Evolutionary conservation across 2,888 invertebrate genomes (phyloP), one percentile per base, ranked within the genome.

Genomic region (Synergus umbraculus): DNA sequence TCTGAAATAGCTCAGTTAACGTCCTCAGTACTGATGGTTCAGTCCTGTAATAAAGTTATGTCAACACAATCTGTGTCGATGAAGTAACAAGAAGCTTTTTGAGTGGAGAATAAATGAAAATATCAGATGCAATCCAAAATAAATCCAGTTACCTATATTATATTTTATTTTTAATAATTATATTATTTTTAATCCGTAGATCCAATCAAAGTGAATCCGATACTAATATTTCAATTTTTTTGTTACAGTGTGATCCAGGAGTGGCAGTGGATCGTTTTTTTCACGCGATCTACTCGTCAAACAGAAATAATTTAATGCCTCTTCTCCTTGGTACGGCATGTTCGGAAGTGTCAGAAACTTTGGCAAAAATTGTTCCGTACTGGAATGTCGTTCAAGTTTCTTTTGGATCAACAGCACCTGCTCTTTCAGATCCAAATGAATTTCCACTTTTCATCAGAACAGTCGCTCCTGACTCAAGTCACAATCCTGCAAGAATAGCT

Each of bases 321-420:
- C 95, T 96, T 93, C 93, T 98, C 77, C 93, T 98, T 78, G 98
- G 98, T n/a, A 96, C 97, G 1, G 96, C 97, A 4, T 97, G 97
- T 91, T 97, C 97, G 0, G 97, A 97, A 89, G 98, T 98, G 78
- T 97, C 97, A 0, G 97, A 98, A 93, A 96, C 96, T 89, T 94
- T 98, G 83, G 98, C 97, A 49, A 97, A 97, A 93, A 96, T 98
- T 79, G 97, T 97, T 44, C 97, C 97, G 7, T 97, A 97, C 90
- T 98, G 97, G 97, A 98, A 97, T 91, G 96, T 98, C 86, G 95
- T 98, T 12, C 97, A 98, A 95, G 96, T 98, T 58, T 98, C 98
- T 0, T 97, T 97, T 89, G 98, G 97, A 2, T 96, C 97, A 0
- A 97, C 96, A 29, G 97, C 98, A 0, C 98, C 98, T 18, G 96